Conservation (phyloP, 2,113 vertebrate genomes). For the Oreocharis arfaki region DNA sequence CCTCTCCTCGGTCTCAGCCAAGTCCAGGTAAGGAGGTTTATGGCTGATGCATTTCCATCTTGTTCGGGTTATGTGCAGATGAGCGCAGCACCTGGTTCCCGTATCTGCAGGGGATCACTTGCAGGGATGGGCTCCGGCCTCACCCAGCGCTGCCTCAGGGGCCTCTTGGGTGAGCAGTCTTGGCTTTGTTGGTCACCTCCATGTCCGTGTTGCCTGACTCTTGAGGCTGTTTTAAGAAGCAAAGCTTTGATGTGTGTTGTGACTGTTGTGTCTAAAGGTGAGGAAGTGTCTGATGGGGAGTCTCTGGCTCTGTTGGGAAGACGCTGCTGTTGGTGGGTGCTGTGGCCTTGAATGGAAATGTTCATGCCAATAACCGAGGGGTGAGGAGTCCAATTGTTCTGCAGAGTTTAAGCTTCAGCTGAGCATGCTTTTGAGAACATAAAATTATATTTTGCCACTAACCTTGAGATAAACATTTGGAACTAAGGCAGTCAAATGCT, state of each 20-base stretch:
- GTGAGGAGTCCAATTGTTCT: background rate
- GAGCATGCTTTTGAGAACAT: background rate
- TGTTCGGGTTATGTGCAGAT: background rate
- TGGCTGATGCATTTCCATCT: fast-evolving
- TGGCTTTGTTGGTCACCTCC: background rate
- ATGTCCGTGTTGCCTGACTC: fast-evolving
- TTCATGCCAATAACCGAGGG: fast-evolving
- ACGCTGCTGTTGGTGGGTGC: background rate
- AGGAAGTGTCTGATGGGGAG: background rate
- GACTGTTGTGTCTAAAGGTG: background rate
- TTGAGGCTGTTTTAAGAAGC: background rate
- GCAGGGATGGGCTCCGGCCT: background rate
- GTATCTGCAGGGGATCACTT: background rate
- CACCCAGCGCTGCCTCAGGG: fast-evolving
- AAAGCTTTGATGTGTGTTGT: background rate
- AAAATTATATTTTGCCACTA: background rate
- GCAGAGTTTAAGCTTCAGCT: background rate
- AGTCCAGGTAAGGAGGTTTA: background rate
- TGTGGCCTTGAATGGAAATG: background rate
- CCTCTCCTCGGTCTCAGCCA: fast-evolving
- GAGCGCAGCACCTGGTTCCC: fast-evolving
- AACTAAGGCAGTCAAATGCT: background rate
- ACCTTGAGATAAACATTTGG: background rate
- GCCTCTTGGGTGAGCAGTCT: fast-evolving
- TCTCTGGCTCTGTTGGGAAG: background rate